Conservation (phyloP, 2,888 invertebrate genomes). For the Mesoligia furuncula region DNA sequence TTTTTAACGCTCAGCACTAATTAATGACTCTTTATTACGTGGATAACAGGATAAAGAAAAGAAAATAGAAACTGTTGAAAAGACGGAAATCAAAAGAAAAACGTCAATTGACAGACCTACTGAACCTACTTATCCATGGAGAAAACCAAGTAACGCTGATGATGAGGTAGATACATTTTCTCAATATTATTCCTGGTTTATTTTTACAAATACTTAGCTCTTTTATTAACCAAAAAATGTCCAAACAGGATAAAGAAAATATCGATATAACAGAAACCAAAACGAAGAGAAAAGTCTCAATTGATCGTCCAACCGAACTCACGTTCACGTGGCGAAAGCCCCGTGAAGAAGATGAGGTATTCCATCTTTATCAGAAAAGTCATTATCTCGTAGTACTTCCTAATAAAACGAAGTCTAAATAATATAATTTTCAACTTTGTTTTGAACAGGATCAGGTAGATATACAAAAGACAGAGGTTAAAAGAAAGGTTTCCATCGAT, state of each 20-base stretch:
- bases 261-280: slow-evolving; percentile 58
- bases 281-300: slow-evolving; percentile 61
- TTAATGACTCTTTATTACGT: slow-evolving; percentile 12
- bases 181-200: background rate
- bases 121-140: slow-evolving; percentile 65
- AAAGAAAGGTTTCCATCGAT: slow-evolving; percentile 50
- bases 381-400: background rate
- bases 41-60: slow-evolving; percentile 61
- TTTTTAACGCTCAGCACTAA: background rate
- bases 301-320: slow-evolving; percentile 65
- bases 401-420: background rate
- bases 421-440: slow-evolving; percentile 18
- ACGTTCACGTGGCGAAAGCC: slow-evolving; percentile 54
- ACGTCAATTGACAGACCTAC: slow-evolving; percentile 65
- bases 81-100: slow-evolving; percentile 69
- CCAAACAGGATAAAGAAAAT: slow-evolving; percentile 67
- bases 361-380: slow-evolving; percentile 12
- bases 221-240: background rate
- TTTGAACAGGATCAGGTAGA: slow-evolving; percentile 63
- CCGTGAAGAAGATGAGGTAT: slow-evolving; percentile 55
- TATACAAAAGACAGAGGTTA: slow-evolving; percentile 38
- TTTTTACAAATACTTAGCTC: background rate
- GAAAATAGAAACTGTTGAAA: slow-evolving; percentile 64
- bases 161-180: slow-evolving; percentile 66
- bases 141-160: slow-evolving; percentile 67